Conservation (phyloP, 2,797 vertebrate species). For the Pterois miles region DNA sequence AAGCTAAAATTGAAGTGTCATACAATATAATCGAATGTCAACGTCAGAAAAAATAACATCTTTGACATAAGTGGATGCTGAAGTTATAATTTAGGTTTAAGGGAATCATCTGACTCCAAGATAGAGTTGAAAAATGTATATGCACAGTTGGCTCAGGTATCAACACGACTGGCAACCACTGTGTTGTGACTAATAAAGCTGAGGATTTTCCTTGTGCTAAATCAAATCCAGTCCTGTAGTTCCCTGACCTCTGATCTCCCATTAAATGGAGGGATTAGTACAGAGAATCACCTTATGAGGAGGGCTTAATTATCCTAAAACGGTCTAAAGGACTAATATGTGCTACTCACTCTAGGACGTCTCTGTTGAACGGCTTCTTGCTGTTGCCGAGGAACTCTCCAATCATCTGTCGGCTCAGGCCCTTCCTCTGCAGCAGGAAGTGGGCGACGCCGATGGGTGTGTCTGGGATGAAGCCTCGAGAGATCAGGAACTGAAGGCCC, state of each 20-base stretch:
- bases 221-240: background rate
- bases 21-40: background rate
- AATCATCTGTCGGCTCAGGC: conserved; percentile 98
- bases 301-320: background rate
- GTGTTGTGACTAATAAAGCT: background rate
- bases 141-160: background rate
- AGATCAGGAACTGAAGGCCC: conserved; percentile 98
- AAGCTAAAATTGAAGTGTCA: conserved; percentile 7
- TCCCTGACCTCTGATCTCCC: conserved; percentile 4
- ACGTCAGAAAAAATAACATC: background rate
- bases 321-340: background rate
- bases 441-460: conserved; percentile 98
- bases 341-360: conserved; percentile 86
- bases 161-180: background rate
- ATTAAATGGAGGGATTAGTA: conserved; percentile 7
- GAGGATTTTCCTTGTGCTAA: background rate
- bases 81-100: background rate
- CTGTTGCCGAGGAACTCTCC: conserved; percentile 98
- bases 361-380: conserved; percentile 99
- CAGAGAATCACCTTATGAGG: background rate
- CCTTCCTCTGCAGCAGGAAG: conserved; percentile 96
- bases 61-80: background rate
- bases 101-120: background rate
- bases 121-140: background rate
- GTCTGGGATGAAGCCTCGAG: conserved; percentile 96